phyloP scores from a whole-genome alignment of 92 coral and sea anemone genomes.

The Isaurus tuberculatus region DNA sequence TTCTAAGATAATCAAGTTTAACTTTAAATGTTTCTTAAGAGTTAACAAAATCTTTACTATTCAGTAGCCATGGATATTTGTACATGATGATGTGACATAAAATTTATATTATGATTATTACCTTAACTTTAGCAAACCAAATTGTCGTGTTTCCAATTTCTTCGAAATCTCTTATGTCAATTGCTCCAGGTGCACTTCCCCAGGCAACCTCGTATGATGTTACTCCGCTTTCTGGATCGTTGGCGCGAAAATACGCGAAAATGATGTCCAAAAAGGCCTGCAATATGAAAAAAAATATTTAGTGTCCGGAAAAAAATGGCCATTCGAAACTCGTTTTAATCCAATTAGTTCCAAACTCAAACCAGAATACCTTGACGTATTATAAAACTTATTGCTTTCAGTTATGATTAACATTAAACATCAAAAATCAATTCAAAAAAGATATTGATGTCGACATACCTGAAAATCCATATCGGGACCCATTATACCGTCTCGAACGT shows the following conservation, averaged over 20 bases:
- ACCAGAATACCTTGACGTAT: neutral
- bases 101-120: neutral
- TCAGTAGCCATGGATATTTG: too few species aligned
- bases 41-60: too few species aligned
- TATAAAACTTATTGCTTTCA: neutral
- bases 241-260: slow-evolving; percentile 85
- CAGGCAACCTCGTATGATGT: slow-evolving; percentile 96
- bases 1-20: too few species aligned
- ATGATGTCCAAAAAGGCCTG: slow-evolving; percentile 86
- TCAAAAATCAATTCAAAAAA: too few species aligned
- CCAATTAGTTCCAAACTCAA: neutral
- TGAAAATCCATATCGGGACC: slow-evolving; percentile 91
- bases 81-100: neutral
- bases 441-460: slow-evolving; percentile 39
- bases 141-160: slow-evolving; percentile 92
- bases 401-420: neutral
- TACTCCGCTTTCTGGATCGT: slow-evolving; percentile 89
- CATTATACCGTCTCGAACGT: slow-evolving; percentile 87
- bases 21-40: too few species aligned
- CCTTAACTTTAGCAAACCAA: slow-evolving; percentile 88
- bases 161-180: slow-evolving; percentile 76
- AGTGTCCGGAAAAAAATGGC: neutral
- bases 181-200: slow-evolving; percentile 91
- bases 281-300: neutral
- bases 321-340: neutral